Percentiles rank a stretch among this genome's conserved stretches.
Evolutionary conservation across 2,113 vertebrate genomes (phyloP).

Genomic region (Nestor notabilis): DNA sequence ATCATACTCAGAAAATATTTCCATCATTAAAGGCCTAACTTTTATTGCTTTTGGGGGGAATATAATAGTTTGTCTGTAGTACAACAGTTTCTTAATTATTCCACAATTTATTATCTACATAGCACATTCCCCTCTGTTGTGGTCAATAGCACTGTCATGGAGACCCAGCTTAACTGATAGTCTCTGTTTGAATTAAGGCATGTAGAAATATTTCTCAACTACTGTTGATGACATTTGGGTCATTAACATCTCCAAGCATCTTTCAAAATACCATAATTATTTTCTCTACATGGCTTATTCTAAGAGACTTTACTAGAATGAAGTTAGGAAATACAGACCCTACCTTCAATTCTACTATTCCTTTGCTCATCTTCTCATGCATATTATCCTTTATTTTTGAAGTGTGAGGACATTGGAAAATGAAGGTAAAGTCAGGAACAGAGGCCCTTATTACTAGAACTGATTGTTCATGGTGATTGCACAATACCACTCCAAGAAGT

Average conservation of each 20-base stretch:
- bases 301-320: background rate
- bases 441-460: background rate
- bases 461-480: background rate
- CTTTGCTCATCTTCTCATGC: background rate
- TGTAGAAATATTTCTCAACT: background rate
- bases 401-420: background rate
- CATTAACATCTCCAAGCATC: background rate
- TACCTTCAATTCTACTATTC: background rate
- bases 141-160: background rate
- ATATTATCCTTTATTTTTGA: background rate
- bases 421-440: rapidly evolving
- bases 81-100: conserved; percentile 3
- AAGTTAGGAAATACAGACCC: background rate
- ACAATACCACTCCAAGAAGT: background rate
- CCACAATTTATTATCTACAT: background rate
- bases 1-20: background rate
- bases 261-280: background rate
- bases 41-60: background rate
- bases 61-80: background rate
- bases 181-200: background rate
- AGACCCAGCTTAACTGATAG: conserved; percentile 3
- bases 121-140: background rate
- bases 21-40: background rate
- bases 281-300: background rate
- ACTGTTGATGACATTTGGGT: background rate